A percentile compares a stretch with the other conserved stretches of the same genome.
phyloP scores from a whole-genome alignment of 2,888 invertebrate genomes.

The Sarcophaga subvicina region DNA sequence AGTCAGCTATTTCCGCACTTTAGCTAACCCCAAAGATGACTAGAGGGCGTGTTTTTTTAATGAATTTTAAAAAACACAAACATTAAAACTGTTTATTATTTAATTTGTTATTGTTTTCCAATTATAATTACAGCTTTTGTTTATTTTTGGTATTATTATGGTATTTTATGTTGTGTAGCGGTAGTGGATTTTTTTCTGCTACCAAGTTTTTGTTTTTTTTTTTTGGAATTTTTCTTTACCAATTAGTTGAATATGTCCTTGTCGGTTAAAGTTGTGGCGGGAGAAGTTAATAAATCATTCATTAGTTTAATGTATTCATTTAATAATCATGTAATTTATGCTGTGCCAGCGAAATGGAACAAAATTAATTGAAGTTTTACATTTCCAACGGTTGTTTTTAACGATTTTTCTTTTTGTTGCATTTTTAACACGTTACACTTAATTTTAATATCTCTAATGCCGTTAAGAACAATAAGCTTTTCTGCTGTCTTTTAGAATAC shows the following conservation, averaged over 20 bases:
- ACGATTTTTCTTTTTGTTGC: slow-evolving; percentile 7
- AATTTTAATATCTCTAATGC: too few species aligned
- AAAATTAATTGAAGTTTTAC: slow-evolving; percentile 44
- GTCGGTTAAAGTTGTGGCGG: slow-evolving; percentile 3
- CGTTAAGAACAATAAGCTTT: too few species aligned
- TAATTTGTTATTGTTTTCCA: slow-evolving; percentile 28
- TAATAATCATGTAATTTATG: slow-evolving; percentile 52
- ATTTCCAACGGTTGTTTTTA: slow-evolving; percentile 33
- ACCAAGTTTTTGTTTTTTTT: background rate
- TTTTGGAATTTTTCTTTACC: slow-evolving; percentile 10
- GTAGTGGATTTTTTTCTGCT: background rate
- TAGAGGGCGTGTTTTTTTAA: slow-evolving; percentile 72
- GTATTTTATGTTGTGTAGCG: too few species aligned
- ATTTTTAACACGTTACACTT: too few species aligned
- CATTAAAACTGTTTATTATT: too few species aligned
- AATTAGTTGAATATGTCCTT: slow-evolving; percentile 57
- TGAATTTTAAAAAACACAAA: background rate
- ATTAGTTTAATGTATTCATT: slow-evolving; percentile 42
- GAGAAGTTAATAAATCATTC: slow-evolving; percentile 31
- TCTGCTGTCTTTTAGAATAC: too few species aligned
- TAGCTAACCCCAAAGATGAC: background rate
- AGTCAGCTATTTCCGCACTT: background rate
- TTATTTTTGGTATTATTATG: slow-evolving; percentile 26
- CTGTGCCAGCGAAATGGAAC: slow-evolving; percentile 32
- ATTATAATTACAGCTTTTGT: slow-evolving; percentile 39